These are phyloP conservation scores for Laupala kohalensis DNA, from an alignment of 1,140 invertebrate genomes.

Conservation along the genomic window DNA sequence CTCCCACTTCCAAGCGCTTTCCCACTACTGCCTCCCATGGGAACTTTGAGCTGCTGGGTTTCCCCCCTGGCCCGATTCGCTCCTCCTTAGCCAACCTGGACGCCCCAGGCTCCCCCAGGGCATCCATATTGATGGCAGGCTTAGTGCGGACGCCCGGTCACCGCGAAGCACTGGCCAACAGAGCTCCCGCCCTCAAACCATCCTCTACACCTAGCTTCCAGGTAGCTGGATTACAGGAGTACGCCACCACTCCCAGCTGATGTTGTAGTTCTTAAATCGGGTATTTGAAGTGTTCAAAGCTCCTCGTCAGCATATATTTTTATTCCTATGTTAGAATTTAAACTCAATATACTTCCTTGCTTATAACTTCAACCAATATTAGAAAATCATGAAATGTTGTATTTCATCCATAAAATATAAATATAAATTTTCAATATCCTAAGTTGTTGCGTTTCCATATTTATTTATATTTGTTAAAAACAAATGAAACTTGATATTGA, in stretches of 20 bases:
- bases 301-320: background rate
- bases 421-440: no score
- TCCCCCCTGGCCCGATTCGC: slow-evolving; percentile 46
- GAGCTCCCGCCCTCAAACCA: slow-evolving; percentile 29
- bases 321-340: background rate
- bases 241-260: slow-evolving; percentile 29
- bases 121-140: slow-evolving; percentile 39
- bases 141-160: slow-evolving; percentile 34
- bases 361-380: no score
- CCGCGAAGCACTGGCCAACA: slow-evolving; percentile 16
- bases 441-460: no score
- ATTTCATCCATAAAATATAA: no score
- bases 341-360: no score
- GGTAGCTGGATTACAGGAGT: slow-evolving; percentile 43
- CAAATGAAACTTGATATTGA: no score
- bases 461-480: no score
- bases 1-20: slow-evolving; percentile 45
- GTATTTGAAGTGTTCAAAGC: background rate
- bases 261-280: background rate
- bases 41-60: slow-evolving; percentile 51
- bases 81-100: slow-evolving; percentile 42
- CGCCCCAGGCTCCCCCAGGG: slow-evolving; percentile 28
- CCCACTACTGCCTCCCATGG: slow-evolving; percentile 48
- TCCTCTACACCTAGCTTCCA: slow-evolving; percentile 34
- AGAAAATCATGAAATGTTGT: no score